Conservation (phyloP, 2,888 invertebrate genomes). For the Trichopoda pennipes region DNA sequence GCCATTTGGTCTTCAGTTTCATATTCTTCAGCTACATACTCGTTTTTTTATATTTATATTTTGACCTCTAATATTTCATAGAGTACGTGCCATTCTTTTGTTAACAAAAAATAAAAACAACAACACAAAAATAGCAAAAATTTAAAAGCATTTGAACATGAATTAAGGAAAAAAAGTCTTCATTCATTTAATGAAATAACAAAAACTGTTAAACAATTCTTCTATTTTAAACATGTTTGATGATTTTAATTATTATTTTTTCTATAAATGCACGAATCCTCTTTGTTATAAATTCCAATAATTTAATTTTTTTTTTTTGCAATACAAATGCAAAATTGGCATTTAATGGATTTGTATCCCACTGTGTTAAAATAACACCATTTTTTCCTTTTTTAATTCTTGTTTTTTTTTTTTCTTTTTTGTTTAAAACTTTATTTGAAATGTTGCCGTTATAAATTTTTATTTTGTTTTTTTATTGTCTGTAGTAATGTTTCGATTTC, state of each 20-base stretch:
- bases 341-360: constrained; percentile 72
- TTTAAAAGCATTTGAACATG: constrained; percentile 10
- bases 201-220: neutral
- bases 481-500: constrained; percentile 52
- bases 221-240: constrained; percentile 6
- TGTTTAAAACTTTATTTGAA: constrained; percentile 11
- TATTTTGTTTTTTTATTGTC: neutral
- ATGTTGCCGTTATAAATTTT: constrained; percentile 23
- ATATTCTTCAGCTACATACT: constrained; percentile 14
- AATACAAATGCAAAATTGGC: constrained; percentile 70
- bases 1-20: constrained; percentile 54
- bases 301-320: constrained; percentile 60
- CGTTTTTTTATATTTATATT: constrained; percentile 32
- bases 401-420: constrained; percentile 28
- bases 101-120: constrained; percentile 6
- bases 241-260: constrained; percentile 2
- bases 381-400: constrained; percentile 36
- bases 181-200: constrained; percentile 21
- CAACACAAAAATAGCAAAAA: neutral
- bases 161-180: constrained; percentile 22
- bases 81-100: constrained; percentile 66
- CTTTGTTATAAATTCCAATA: constrained; percentile 47
- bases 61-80: constrained; percentile 70
- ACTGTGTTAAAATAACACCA: constrained; percentile 60
- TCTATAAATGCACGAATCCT: constrained; percentile 10